Base-by-base conservation (phyloP, 2,888 invertebrate genomes). In the Rhagonycha fulva region DNA sequence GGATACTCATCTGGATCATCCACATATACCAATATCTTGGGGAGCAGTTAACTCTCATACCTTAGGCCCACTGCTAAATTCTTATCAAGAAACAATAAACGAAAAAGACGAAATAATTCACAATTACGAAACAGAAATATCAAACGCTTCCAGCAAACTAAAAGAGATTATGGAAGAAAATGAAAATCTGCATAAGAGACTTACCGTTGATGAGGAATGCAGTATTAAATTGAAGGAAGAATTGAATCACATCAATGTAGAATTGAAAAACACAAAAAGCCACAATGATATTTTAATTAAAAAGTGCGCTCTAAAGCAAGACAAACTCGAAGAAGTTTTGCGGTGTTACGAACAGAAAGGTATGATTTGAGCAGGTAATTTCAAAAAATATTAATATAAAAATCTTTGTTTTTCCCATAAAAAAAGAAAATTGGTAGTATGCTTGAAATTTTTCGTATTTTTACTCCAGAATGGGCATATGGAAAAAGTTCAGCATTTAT, bases 71-170 rank as follows among this genome's bases (percentile, higher is more conserved):
- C 88, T 96, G 4, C 89, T 95, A 79, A 92, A 94, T 83, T 94
- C 95, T 0, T 96, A 95, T 83, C 93, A 95, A 86, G 95, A 95
- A 84, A 93, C 93, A 78, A 86, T 95, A 0, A 90, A 89, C 81
- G 95, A 96, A 82, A 95, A 95, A 84, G 93, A 94, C 75, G 91
- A 91, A 62, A 89, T 95, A 0, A 92, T 96, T 68, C 84, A 89
- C 14, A 92, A 92, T 80, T 95, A 94, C 80, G 93, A 93, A 81
- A 89, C 89, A 61, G 94, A 94, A 84, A 91, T 95, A 77, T 92
- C 93, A 78, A 88, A 89, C 14, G 93, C 95, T 71, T 93, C 93
- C 47, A 91, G 91, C n/a, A 92, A 92, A 83, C 89, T 94, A 1
- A 94, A 94, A 85, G 90, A 91, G 80, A 89, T 95, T 0, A 87